Base-by-base conservation (phyloP, 64 coral and sea anemone genomes). In the Stichodactyla helianthus region DNA sequence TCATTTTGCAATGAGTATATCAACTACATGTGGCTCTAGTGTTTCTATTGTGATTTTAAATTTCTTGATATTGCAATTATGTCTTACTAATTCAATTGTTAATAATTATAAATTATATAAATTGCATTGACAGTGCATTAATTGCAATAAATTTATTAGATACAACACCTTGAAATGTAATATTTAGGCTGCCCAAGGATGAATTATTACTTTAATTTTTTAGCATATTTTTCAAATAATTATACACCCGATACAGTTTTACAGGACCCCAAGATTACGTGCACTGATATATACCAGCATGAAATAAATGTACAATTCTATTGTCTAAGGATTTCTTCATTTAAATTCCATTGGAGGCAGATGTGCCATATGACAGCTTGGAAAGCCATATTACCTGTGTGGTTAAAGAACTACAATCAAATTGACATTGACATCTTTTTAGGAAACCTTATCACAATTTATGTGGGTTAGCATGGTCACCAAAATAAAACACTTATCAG, bases 371-470 rank as follows among this genome's bases (percentile, higher is more conserved):
- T 65, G 62, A 65, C 62, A n/a, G 62, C 62, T 65, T 65, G 62
- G 62, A 65, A 65, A 65, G 22, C 62, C 62, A 65, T 65, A 65
- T 65, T 65, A 65, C 62, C 62, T 65, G 62, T 65, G 62, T 65
- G 62, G 18, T 65, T 44, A 65, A 65, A 65, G 62, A 65, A 65
- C 62, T 65, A 65, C 62, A 65, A 65, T 65, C 62, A 65, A 65
- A 65, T n/a, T 65, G 19, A 65, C 9, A 65, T 65, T n/a, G 62
- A 22, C 19, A 65, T 65, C 62, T 65, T 44, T 44, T n/a, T 65
- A 23, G 22, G 7, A 65, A n/a, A 5, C 6, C 19, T n/a, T 65
- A 22, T 65, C 35, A 44, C 35, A 44, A 44, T 44, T 44, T 44
- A n/a, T 44, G 35, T 44, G 35, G 35, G 35, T 44, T 44, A 44